phyloP scores from a whole-genome alignment of 2,888 invertebrate genomes.

The Euclidia mi region DNA sequence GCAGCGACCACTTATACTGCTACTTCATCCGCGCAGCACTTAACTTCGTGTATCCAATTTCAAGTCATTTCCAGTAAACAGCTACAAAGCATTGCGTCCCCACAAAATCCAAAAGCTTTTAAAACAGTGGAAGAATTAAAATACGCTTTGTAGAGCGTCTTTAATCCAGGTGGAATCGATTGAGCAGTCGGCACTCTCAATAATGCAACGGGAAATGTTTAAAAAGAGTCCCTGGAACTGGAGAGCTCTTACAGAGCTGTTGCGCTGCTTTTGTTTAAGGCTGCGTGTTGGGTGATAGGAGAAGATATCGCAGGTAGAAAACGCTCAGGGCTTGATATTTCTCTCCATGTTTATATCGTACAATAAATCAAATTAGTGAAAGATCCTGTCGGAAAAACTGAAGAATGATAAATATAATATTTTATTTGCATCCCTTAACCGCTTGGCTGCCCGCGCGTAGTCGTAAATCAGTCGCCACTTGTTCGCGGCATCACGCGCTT shows the following conservation, averaged over 20 bases:
- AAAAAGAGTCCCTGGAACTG: constrained; percentile 67
- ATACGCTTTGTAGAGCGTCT: constrained; percentile 37
- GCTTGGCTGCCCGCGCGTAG: too few relatives aligned
- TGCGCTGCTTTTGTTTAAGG: constrained; percentile 63
- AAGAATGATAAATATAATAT: too few relatives aligned
- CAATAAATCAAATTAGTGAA: too few relatives aligned
- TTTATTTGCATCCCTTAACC: too few relatives aligned
- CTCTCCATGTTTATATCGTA: too few relatives aligned
- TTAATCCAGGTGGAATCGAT: constrained; percentile 65
- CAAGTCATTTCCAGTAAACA: not conserved
- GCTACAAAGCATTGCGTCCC: constrained; percentile 27
- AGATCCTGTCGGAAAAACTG: too few relatives aligned
- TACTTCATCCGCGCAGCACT: not conserved
- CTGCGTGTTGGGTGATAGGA: constrained; percentile 12
- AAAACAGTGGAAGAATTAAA: constrained; percentile 54
- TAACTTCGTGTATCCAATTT: constrained; percentile 1
- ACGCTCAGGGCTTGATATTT: too few relatives aligned
- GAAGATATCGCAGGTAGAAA: not conserved
- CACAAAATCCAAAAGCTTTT: constrained; percentile 44
- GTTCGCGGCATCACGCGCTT: too few relatives aligned
- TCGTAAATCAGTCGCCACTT: too few relatives aligned
- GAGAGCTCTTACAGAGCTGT: constrained; percentile 54
- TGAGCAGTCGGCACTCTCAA: constrained; percentile 63
- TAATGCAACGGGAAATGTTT: constrained; percentile 68
- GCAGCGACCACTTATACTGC: too few relatives aligned